These are phyloP conservation scores for Aldabrachelys gigantea DNA, from an alignment of 2,113 vertebrate species.

Conservation along the genomic window DNA sequence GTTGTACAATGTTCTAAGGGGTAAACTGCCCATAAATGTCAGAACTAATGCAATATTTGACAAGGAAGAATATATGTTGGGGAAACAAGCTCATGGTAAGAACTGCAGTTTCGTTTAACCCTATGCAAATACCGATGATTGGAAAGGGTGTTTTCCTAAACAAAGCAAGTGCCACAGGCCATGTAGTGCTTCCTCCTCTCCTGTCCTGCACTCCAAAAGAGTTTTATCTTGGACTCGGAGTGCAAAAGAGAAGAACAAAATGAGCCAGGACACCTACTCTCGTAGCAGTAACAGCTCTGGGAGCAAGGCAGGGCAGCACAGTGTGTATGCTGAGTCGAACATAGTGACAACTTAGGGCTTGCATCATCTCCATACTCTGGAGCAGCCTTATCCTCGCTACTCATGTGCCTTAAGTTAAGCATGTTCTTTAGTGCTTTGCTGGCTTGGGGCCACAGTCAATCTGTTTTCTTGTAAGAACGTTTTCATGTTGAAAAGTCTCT, in stretches of 20 bases:
- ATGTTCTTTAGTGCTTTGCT: not conserved
- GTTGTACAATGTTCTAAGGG: not conserved
- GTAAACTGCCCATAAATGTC: not conserved
- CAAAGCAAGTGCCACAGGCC: not conserved
- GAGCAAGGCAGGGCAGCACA: not conserved
- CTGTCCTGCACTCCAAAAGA: not conserved
- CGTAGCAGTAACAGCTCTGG: not conserved
- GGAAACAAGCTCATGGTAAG: not conserved
- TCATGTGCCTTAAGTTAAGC: not conserved
- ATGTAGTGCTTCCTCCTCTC: not conserved
- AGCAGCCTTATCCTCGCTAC: not conserved
- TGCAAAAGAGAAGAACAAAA: not conserved
- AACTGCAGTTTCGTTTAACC: not conserved
- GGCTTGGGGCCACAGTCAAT: not conserved
- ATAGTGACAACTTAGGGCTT: not conserved
- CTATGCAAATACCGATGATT: not conserved
- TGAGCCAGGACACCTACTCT: not conserved
- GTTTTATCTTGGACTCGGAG: not conserved
- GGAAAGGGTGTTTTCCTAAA: not conserved
- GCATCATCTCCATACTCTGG: not conserved
- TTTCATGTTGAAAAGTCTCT: slow-evolving; percentile 31
- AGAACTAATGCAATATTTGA: not conserved
- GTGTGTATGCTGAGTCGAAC: not conserved
- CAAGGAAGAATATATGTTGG: not conserved
- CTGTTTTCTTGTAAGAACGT: not conserved